phyloP scores from a whole-genome alignment of 2,888 invertebrate genomes.

The Tetropium fuscum region DNA sequence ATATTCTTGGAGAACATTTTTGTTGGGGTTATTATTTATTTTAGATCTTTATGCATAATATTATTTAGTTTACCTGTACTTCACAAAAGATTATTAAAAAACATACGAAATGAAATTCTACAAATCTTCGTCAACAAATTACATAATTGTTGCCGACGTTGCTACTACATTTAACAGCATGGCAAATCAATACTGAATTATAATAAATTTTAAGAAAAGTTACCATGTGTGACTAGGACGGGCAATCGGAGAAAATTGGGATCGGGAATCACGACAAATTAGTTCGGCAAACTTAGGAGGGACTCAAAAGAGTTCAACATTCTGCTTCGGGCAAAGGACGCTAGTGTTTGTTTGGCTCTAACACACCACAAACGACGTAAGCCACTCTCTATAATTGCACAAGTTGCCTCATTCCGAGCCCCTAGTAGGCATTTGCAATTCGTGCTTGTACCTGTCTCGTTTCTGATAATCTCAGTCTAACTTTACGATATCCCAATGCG shows the following conservation, averaged over 20 bases:
- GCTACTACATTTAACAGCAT: not conserved
- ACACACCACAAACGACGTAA: constrained; percentile 16
- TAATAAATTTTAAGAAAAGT: too few relatives aligned
- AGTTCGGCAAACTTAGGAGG: constrained; percentile 8
- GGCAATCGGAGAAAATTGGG: not conserved
- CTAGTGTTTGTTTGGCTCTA: constrained; percentile 8
- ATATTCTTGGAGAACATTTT: too few relatives aligned
- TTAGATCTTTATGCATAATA: too few relatives aligned
- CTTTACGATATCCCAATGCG: too few relatives aligned
- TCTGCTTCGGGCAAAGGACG: constrained; percentile 11
- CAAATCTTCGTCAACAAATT: not conserved
- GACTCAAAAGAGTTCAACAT: constrained; percentile 14
- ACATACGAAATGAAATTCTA: too few relatives aligned
- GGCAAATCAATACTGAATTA: too few relatives aligned
- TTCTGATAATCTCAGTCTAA: not conserved
- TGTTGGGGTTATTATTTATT: too few relatives aligned
- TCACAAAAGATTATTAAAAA: too few relatives aligned
- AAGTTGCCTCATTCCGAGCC: constrained; percentile 7
- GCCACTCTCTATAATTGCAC: constrained; percentile 22
- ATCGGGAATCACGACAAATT: constrained; percentile 6
- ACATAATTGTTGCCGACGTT: not conserved
- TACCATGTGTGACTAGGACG: too few relatives aligned
- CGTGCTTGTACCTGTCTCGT: constrained; percentile 3
- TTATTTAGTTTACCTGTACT: too few relatives aligned
- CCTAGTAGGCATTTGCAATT: constrained; percentile 4